Conservation (phyloP, 2,113 vertebrate genomes). For the Nipponia nippon region DNA sequence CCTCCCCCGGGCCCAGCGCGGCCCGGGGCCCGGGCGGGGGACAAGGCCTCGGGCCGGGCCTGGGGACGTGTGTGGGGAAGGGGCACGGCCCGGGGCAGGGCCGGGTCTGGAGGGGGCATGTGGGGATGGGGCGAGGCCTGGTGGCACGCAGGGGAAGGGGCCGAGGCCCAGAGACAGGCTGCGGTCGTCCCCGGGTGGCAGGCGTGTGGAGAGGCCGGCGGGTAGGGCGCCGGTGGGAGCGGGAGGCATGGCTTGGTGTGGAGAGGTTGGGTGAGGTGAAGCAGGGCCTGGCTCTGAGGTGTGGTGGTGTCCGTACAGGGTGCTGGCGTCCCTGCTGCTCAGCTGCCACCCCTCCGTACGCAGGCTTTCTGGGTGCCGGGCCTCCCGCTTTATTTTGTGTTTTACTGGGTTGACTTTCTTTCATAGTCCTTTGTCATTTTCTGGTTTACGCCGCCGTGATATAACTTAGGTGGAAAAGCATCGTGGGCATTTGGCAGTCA, state of each 20-base stretch:
- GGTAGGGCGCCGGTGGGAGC: neutral
- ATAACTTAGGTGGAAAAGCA: neutral
- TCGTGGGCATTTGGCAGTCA: neutral
- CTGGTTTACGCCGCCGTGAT: neutral
- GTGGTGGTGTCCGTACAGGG: neutral
- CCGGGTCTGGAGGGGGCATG: neutral
- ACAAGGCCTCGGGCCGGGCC: neutral
- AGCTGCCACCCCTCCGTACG: neutral
- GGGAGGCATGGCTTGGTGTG: neutral
- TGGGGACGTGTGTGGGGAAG: neutral
- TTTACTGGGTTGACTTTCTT: neutral
- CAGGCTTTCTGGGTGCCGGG: neutral
- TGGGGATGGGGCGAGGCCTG: neutral
- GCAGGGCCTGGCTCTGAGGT: neutral
- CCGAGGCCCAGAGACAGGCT: neutral
- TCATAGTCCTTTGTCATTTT: conserved; percentile 12
- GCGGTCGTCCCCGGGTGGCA: neutral
- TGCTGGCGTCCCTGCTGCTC: neutral
- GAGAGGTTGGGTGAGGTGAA: neutral
- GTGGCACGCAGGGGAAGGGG: neutral
- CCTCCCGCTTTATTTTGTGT: neutral
- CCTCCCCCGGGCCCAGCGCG: neutral
- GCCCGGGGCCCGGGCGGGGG: neutral
- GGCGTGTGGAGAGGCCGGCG: neutral
- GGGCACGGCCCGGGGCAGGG: neutral